phyloP scores from a whole-genome alignment of 1,140 invertebrate species.

The Macrostomum lignano region DNA sequence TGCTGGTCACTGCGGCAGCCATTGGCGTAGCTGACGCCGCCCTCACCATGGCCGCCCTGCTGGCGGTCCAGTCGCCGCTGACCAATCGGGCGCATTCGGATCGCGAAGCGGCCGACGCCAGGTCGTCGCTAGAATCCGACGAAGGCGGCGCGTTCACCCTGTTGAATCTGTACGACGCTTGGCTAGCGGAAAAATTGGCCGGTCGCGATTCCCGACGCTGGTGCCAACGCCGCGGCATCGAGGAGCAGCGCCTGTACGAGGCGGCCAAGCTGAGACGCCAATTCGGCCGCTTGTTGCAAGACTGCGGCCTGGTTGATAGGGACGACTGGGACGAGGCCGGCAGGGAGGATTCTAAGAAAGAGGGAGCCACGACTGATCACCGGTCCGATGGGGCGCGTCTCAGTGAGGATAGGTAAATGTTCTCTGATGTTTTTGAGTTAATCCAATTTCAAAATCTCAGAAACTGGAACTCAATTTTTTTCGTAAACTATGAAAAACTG shows the following conservation, averaged over 20 bases:
- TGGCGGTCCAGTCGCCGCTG: conserved; percentile 77
- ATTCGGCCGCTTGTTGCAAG: conserved; percentile 51
- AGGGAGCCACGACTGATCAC: conserved; percentile 5
- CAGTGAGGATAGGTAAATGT: too few relatives aligned
- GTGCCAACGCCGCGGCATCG: conserved; percentile 55
- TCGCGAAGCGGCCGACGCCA: conserved; percentile 45
- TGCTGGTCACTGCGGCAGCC: conserved; percentile 64
- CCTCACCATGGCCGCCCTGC: conserved; percentile 54
- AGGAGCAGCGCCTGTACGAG: conserved; percentile 85
- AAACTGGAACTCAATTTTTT: too few relatives aligned
- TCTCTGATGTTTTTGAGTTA: too few relatives aligned
- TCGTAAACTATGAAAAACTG: too few relatives aligned
- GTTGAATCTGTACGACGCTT: conserved; percentile 57
- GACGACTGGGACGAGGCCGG: conserved; percentile 28
- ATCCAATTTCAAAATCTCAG: too few relatives aligned
- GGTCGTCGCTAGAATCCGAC: conserved; percentile 54
- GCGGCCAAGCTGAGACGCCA: conserved; percentile 66
- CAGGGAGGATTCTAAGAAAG: conserved; percentile 5
- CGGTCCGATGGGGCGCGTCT: conserved; percentile 4
- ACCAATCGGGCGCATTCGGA: conserved; percentile 60
- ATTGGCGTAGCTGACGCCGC: conserved; percentile 47
- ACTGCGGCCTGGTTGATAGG: too few relatives aligned
- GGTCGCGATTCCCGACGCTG: conserved; percentile 38
- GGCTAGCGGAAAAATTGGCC: conserved; percentile 36
- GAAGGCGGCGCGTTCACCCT: conserved; percentile 81